A percentile compares a stretch with the other conserved stretches of the same genome.
Conservation (phyloP, 2,113 vertebrate species). For the Tonatia bakeri region DNA sequence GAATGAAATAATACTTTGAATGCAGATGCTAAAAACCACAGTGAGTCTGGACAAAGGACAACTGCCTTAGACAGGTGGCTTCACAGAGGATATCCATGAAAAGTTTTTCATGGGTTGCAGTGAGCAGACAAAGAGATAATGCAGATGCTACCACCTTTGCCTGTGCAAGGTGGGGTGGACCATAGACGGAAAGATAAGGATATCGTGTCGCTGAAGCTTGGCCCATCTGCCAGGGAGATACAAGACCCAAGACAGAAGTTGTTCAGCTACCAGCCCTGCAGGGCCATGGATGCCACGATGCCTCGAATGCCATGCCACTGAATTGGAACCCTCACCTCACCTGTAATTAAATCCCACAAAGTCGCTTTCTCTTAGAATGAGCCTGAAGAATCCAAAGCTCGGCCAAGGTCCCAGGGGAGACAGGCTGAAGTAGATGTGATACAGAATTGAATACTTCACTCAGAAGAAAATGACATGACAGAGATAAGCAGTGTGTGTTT, state of each 20-base stretch:
- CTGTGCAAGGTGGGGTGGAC: background rate
- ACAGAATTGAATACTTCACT: background rate
- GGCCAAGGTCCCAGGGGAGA: background rate
- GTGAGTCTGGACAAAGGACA: background rate
- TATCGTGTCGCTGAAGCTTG: too few relatives aligned
- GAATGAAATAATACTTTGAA: background rate
- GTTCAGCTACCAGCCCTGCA: background rate
- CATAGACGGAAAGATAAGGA: background rate
- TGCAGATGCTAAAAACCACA: background rate
- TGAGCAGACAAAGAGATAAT: background rate
- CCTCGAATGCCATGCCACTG: accelerated
- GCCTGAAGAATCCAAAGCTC: background rate
- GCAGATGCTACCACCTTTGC: background rate
- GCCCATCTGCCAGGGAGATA: background rate
- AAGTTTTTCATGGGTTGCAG: background rate
- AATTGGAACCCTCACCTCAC: background rate
- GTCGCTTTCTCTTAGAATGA: background rate
- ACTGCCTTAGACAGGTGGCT: background rate
- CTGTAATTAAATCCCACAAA: background rate
- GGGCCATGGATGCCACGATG: background rate
- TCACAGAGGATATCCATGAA: background rate
- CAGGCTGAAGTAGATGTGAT: background rate
- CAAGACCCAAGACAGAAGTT: background rate
- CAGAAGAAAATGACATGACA: conserved; percentile 16
- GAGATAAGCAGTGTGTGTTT: background rate